Base-by-base conservation (phyloP, 2,888 invertebrate genomes). In the Subacronicta megacephala region DNA sequence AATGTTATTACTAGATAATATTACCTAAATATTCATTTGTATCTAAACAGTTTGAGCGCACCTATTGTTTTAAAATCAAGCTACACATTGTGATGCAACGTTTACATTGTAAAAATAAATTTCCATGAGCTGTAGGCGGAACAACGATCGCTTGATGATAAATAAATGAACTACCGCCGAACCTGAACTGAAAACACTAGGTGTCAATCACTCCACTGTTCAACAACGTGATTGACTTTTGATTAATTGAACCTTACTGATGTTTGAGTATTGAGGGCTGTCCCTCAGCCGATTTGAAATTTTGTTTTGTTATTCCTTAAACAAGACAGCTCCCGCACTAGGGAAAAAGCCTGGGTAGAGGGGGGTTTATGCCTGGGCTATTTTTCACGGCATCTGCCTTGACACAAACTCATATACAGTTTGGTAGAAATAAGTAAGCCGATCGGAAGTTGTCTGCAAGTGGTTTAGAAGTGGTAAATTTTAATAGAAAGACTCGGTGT, bases 151-250 rank as follows among this genome's bases (percentile, higher is more conserved):
- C 7, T 23, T 43, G 31, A 56, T 46, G 35, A 43, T 50, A 42
- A 36, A 50, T 46, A 31, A 6, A 62, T 63, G 35, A 46, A 65
- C 23, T 33, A 33, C 17, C 29, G 18, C 10, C 44, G 35, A 36
- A 56, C 43, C 45, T 44, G 47, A 50, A 33, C 15, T 44, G 47
- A 50, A 33, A n/a, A 38, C 38, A 71, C 45, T 42, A 17, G 16
- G 7, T 46, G 46, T 72, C 64, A 57, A 57, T 71, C 66, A 51
- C 20, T 46, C 16, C 18, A 18, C 17, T 33, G 16, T 46, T 42
- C 7, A 20, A 42, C 16, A 33, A 7, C 6, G n/a, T 42, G 57
- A 64, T 38, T 64, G 72, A 50, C 44, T 45, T 35, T 35, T 57
- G 42, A 50, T 65, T 42, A 65, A 64, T 71, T 38, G 9, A 41